Percentiles rank a stretch among this genome's conserved stretches.
phyloP scores from a whole-genome alignment of 2,113 vertebrate genomes.

The Trachemys scripta region DNA sequence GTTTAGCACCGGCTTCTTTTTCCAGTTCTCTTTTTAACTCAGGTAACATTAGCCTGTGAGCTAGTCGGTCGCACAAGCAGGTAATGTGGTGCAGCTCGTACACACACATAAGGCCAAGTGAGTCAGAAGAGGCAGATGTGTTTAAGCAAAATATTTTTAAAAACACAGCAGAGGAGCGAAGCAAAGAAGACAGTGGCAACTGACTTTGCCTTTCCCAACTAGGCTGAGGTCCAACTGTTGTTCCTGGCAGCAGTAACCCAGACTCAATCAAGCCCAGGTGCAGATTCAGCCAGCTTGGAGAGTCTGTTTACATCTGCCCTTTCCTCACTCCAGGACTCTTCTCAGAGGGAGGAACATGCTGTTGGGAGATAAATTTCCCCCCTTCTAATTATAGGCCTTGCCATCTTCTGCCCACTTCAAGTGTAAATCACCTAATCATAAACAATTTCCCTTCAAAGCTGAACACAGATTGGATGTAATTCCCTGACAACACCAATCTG shows the following conservation, averaged over 20 bases:
- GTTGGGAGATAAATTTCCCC: conserved; percentile 79
- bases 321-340: conserved; percentile 62
- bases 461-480: conserved; percentile 74
- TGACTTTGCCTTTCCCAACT: conserved; percentile 46
- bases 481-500: conserved; percentile 76
- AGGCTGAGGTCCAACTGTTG: conserved; percentile 61
- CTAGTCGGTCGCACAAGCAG: background rate
- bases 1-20: background rate
- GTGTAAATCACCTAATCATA: conserved; percentile 79
- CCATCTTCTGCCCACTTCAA: conserved; percentile 74
- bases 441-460: conserved; percentile 78
- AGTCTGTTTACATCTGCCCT: conserved; percentile 69
- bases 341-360: conserved; percentile 67
- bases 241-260: conserved; percentile 66
- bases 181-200: conserved; percentile 13
- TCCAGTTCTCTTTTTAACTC: background rate
- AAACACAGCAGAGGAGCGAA: conserved; percentile 40
- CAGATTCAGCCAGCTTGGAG: conserved; percentile 64
- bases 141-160: conserved; percentile 35
- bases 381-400: conserved; percentile 79
- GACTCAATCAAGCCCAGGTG: conserved; percentile 65
- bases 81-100: background rate
- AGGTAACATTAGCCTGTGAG: background rate
- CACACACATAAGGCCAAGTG: background rate
- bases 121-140: conserved; percentile 49